Evolutionary conservation across 2,888 invertebrate genomes (phyloP), one percentile per base, ranked within the genome.

Genomic region (Drosophila paranaensis): DNA sequence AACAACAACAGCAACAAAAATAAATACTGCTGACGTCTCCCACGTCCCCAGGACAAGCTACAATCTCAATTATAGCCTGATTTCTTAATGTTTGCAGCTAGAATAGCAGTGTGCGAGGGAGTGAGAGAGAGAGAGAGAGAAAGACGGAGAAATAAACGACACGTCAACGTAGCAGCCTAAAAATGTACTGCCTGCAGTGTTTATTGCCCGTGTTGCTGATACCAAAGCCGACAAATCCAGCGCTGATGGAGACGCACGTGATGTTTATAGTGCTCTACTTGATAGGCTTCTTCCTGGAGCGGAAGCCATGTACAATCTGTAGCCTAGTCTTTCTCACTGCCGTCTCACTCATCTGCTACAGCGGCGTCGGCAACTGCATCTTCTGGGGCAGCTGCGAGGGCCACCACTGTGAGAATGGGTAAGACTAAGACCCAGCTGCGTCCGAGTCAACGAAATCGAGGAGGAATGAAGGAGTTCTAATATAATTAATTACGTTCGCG

Each of bases 291-390:
- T 99, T 99, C 93, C 94, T 99, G 88, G 98, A 99, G 92, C 94
- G 98, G 90, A 99, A 97, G 93, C 99, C 99, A 1, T 99, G 99
- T 93, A 98, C 98, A 55, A 98, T 99, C 78, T 99, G 99, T 94
- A 98, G 98, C 91, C 94, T 98, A 61, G 97, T 99, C 81, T 99
- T 99, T 93, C 93, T 99, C 60, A 96, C 97, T 43, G 97, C 99
- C 27, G 97, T 99, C 62, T 97, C 97, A 90, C 94, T 99, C 25
- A 96, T 99, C 77, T 99, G 99, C 94, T 99, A 98, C 94, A 98
- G 97, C 92, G 98, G 98, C 72, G 95, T 97, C 63, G 98, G 98
- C 27, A 97, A 97, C 93, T 99, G 99, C 93, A 94, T 99, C 75
- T 96, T 99, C 91, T 98, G 98, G 97, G 95, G 95, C 74, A 96